These are phyloP conservation scores for Polydrusus cervinus DNA, from an alignment of 2,888 invertebrate species.

Conservation along the genomic window DNA sequence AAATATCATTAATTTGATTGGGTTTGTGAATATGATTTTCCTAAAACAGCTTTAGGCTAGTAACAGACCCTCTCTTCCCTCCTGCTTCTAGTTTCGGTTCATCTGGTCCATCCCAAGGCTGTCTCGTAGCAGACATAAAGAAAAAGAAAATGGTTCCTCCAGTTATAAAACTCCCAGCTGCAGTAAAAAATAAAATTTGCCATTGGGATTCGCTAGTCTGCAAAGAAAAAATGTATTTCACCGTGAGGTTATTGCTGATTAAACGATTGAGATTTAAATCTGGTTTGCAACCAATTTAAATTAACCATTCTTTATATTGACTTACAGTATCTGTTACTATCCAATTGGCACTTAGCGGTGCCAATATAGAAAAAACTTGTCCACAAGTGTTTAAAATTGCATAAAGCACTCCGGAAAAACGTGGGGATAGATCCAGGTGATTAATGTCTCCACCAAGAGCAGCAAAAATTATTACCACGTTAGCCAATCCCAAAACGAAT, in stretches of 20 bases:
- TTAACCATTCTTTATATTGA: neutral
- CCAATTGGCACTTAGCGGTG: conserved; percentile 82
- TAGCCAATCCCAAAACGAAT: conserved; percentile 23
- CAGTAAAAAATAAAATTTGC: conserved; percentile 43
- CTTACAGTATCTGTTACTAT: conserved; percentile 79
- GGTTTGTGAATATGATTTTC: too few species aligned
- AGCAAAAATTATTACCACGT: conserved; percentile 12
- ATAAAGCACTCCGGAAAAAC: conserved; percentile 88
- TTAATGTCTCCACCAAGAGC: conserved; percentile 77
- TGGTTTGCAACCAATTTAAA: too few species aligned
- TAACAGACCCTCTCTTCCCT: conserved; percentile 17
- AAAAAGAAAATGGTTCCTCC: conserved; percentile 49
- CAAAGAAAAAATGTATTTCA: conserved; percentile 12
- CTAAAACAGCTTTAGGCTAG: neutral
- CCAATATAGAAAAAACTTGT: conserved; percentile 85
- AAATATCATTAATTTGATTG: too few species aligned
- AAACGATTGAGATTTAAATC: too few species aligned
- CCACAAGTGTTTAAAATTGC: conserved; percentile 86
- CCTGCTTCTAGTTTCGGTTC: conserved; percentile 7
- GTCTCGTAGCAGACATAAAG: conserved; percentile 49
- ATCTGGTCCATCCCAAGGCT: conserved; percentile 42
- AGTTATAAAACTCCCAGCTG: conserved; percentile 17
- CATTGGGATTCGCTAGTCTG: conserved; percentile 33
- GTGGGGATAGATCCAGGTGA: conserved; percentile 85
- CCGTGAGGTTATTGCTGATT: too few species aligned